Percentiles rank a stretch among this genome's conserved stretches.
Conservation (phyloP, 2,797 vertebrate species). For the Bradypus variegatus region DNA sequence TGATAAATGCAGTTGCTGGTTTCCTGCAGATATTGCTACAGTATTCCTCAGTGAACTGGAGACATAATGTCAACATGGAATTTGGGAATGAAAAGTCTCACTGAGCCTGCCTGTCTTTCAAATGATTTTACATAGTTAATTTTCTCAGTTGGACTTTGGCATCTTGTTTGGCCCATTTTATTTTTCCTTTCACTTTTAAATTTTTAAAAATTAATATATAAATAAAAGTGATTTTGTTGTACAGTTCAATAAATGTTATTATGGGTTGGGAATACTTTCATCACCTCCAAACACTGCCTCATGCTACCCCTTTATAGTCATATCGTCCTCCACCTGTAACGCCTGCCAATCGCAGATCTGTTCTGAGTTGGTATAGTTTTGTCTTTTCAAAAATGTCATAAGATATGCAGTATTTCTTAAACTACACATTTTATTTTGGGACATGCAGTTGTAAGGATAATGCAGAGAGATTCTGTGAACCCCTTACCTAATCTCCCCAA, state of each 20-base stretch:
- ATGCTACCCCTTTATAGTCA: background rate
- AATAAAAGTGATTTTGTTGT: slow-evolving; percentile 23
- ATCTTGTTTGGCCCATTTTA: slow-evolving; percentile 5
- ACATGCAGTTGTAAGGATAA: slow-evolving; percentile 13
- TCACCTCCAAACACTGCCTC: background rate
- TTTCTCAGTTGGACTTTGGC: slow-evolving; percentile 36
- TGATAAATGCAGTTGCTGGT: slow-evolving; percentile 15
- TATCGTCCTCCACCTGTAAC: background rate
- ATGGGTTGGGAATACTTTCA: slow-evolving; percentile 6
- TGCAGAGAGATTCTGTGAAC: background rate
- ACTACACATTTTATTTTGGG: background rate
- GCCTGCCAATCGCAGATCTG: background rate
- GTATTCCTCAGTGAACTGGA: background rate
- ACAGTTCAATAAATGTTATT: background rate
- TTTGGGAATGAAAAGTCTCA: slow-evolving; percentile 34
- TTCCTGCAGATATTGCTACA: slow-evolving; percentile 4
- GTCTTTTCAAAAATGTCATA: background rate
- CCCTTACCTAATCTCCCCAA: background rate
- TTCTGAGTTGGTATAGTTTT: background rate
- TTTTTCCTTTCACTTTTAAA: slow-evolving; percentile 12
- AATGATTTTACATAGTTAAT: slow-evolving; percentile 23
- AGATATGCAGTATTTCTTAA: background rate
- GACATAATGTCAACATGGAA: background rate
- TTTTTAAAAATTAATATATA: slow-evolving; percentile 29
- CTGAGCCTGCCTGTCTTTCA: slow-evolving; percentile 23